Base-by-base conservation (phyloP, 2,797 vertebrate species). In the Aratinga solstitialis region DNA sequence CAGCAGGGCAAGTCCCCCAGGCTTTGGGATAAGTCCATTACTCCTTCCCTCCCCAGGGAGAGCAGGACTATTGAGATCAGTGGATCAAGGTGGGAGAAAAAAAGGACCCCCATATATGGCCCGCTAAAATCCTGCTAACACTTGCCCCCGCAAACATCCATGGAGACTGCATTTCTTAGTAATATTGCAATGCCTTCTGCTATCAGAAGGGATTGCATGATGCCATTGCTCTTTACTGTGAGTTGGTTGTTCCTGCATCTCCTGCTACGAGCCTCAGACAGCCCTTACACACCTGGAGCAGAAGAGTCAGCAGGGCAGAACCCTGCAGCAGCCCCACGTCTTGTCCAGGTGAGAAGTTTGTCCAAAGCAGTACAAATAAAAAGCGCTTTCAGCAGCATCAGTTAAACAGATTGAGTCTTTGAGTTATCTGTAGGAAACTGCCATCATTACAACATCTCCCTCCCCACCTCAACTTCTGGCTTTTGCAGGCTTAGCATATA, bases 321-420 rank as follows among this genome's bases (percentile, higher is more conserved):
- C 34, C 32, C 61, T 2, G 0, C 30, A 1, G 0, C 53, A 34
- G 61, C 29, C 24, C n/a, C 1, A 2, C 19, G 0, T 34, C 68
- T 59, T 13, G 18, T 27, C 51, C 38, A 14, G 32, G 2, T 1
- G 10, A 63, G 58, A 32, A 36, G 10, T 45, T 85, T 88, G 47
- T 36, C 51, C 19, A 5, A 50, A 73, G 5, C 22, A 62, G 51
- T 29, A 24, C 7, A 45, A 88, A 77, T 29, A 54, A 36, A 36
- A n/a, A 34, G 18, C 30, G 53, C 27, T 71, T 72, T 73, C 71
- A 47, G 81, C 69, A 76, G 84, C 14, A 2, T 21, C 22, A 29
- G 48, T 68, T 77, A 19, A 76, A 48, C 59, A 69, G 42, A 10
- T 13, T 0, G 3, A 85, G 27, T 10, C 47, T 51, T 71, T 10